Evolutionary conservation across 1,140 invertebrate genomes (phyloP), one percentile per base, ranked within the genome.

Genomic region (Cydia splendana): DNA sequence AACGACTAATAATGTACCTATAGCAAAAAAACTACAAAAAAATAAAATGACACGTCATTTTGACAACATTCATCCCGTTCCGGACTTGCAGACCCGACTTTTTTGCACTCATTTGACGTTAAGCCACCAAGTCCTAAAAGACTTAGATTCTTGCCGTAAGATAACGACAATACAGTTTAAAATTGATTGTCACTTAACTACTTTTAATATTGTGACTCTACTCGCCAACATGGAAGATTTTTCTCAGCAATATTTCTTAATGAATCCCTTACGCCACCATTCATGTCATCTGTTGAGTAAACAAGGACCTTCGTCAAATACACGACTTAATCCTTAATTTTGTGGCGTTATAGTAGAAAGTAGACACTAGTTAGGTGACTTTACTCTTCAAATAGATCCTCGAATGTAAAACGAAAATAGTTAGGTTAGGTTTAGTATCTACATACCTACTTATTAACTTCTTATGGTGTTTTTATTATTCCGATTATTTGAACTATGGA

Each of bases 61-160:
- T 92, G 91, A 92, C 91, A 91, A 87, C 88, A 91, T 91, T 90
- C 91, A 92, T 91, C 79, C 88, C 84, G 88, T 81, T 84, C 86
- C 67, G 67, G 38, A 71, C 38, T 86, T 81, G 84, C 85, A 87
- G 81, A 86, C 82, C 80, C 78, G 30, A 78, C 18, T 74, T 77
- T 79, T 88, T 90, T 89, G 48, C 45, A 42, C 73, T 13, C 48
- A 30, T 71, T 71, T 71, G 67, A 34, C 30, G 67, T 38, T 18
- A 71, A 71, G 30, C 67, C 6, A 45, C 67, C 30, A 71, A 38
- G n/a, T 28, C n/a, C 13, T 18, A 12, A 18, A 20, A 45, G 6
- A 20, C 67, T n/a, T 10, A 4, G 0, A 71, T 5, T 24, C 10
- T n/a, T 45, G 2, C 67, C 34, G 0, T 71, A 38, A 38, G 15